Evolutionary conservation across 2,888 invertebrate genomes (phyloP), one percentile per base, ranked within the genome.

Genomic region (Drosophila macrospina): DNA sequence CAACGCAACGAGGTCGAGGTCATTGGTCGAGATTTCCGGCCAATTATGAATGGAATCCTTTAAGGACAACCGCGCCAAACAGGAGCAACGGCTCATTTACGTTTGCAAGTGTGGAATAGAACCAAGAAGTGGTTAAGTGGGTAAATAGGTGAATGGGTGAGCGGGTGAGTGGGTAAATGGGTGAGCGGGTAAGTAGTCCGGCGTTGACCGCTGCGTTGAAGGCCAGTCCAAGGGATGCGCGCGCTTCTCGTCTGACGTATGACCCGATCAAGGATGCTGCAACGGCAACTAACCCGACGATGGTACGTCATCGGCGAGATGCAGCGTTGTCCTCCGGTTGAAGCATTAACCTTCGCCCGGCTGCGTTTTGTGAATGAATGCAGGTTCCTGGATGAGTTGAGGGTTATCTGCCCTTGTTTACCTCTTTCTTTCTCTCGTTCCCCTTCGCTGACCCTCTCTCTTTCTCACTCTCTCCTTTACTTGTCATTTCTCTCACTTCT

Each of bases 31-130:
- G 60, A 75, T 69, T 83, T 78, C 66, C 70, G 69, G 69, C 70
- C 80, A 85, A 87, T 87, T 85, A 87, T 85, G 88, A 85, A 85
- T 85, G 88, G 74, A 84, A 80, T 80, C 64, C 78, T 80, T 75
- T 66, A 65, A 60, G 64, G 44, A 59, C 32, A 41, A n/a, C 37
- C 24, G 24, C 51, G 15, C 54, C 60, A 45, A 47, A 44, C 69
- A 52, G 69, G 44, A 59, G 63, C 51, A 57, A 45, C 45, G 48
- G 13, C 68, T 55, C 10, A 59, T 48, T 44, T 56, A 39, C 45
- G 60, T 16, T 36, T 6, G 32, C 3, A 15, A 54, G 26, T 39
- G 32, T 36, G 39, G 26, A 51, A 51, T 42, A 10, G 20, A 20
- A 10, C 8, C 15, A 8, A 41, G 30, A 37, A 28, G 51, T 50